Percentiles rank a stretch among this genome's conserved stretches.
Conservation (phyloP, 2,888 invertebrate species). For the Pachycephus smyrnensis region DNA sequence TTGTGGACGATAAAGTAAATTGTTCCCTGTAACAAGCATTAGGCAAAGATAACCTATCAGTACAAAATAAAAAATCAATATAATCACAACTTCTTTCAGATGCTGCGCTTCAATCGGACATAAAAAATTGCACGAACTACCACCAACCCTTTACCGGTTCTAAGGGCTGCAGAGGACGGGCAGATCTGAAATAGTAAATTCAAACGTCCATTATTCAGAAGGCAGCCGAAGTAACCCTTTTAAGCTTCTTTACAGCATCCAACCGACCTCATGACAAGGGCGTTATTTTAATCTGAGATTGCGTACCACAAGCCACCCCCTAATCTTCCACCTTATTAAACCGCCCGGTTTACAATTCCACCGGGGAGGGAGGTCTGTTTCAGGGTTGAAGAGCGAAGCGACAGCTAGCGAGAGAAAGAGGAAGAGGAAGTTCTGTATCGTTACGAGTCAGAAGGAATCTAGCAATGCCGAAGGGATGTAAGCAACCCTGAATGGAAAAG, state of each 20-base stretch:
- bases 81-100: neutral
- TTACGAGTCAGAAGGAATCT: neutral
- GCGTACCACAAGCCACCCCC: neutral
- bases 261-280: slow-evolving; percentile 26
- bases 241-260: slow-evolving; percentile 40
- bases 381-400: neutral
- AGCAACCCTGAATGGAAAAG: slow-evolving; percentile 24
- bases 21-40: slow-evolving; percentile 28
- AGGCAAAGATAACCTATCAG: neutral
- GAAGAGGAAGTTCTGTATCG: neutral
- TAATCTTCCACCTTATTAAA: neutral
- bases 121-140: neutral
- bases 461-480: slow-evolving; percentile 4
- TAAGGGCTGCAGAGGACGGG: neutral
- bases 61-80: neutral
- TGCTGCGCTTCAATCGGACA: neutral
- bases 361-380: slow-evolving; percentile 21
- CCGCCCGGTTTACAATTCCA: neutral
- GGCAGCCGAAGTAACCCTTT: slow-evolving; percentile 38
- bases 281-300: slow-evolving; percentile 27
- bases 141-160: neutral
- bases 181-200: slow-evolving; percentile 9
- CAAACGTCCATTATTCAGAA: slow-evolving; percentile 31
- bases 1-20: slow-evolving; percentile 36
- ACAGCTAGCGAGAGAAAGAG: slow-evolving; percentile 6